Evolutionary conservation across 2,797 vertebrate genomes (phyloP), one percentile per base, ranked within the genome.

Genomic region (Loriculus beryllinus): DNA sequence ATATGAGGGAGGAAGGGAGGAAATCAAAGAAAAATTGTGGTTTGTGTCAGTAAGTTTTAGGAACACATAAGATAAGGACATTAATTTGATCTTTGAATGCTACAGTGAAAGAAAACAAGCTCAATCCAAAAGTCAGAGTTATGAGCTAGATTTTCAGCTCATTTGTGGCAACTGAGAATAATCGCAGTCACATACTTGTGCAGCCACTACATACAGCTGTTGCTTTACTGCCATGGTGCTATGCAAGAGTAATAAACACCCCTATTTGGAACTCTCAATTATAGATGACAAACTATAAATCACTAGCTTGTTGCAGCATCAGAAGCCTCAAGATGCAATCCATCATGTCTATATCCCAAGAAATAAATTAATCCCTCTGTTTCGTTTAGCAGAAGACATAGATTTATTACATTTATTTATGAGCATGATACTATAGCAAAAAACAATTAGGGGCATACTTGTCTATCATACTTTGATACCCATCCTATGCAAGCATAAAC

Each of bases 241-340:
- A 14, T 14, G 14, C 31, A 68, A 85, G 51, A 59, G 31, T 51
- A 82, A 92, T 62, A 93, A 90, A 91, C 62, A 80, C 23, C 29
- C 87, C 82, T 37, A 45, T 52, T 45, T 42, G 48, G 33, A 95
- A 80, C 60, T 39, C 40, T 79, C 92, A 86, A 90, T 88, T 92
- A 81, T 17, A 89, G 19, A 69, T 57, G 79, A 75, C 64, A 88
- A 92, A 71, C 56, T 65, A 80, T 83, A 95, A 91, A 95, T 87
- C 71, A 94, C 35, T 21, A 88, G 37, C 31, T 83, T 86, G 69
- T 83, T 91, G 68, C 68, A 91, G 52, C 75, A 82, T 74, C 87
- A 83, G 49, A 92, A 90, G 35, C 42, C 59, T 75, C 25, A 69
- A 82, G 47, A 79, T 62, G 67, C 15, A 35, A 92, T 91, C 49